Evolutionary conservation across 64 coral and sea anemone genomes (phyloP), one percentile per base, ranked within the genome.

Genomic region (Montipora efflorescens): DNA sequence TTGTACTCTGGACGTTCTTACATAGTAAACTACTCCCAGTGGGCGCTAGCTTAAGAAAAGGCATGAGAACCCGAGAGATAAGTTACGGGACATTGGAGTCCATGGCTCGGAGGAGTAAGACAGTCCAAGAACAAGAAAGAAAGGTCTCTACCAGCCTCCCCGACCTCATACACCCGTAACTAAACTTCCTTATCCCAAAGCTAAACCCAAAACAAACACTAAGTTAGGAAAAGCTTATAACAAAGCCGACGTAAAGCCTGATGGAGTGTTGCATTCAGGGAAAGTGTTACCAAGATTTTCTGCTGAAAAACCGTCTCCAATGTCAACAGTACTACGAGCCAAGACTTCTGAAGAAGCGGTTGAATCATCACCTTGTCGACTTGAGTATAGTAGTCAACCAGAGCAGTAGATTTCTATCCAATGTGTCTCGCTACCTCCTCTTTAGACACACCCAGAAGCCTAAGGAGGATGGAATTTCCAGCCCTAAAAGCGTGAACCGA

Each of bases 311-410:
- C 36, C 75, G 14, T 61, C 11, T 11, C 48, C 50, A 28, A 9
- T n/a, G 53, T 84, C 81, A 64, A 44, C n/a, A 4, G 81, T 62
- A 68, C 81, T 84, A 20, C 55, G 44, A 64, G 81, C 81, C 62
- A 84, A 68, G 53, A 51, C 44, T 44, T 84, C 55, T 8, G 21
- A 59, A 45, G 28, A 5, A n/a, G 75, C 19, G 47, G 52, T 11
- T 11, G 12, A 18, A 11, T 9, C 28, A 82, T 53, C 81, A 94
- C 86, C 14, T 94, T 94, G 2, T 94, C 59, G 4, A 74, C 62
- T 82, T 81, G 92, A 8, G 92, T 94, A 48, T 94, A 94, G 49
- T 81, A 87, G 53, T 89, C 87, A 67, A 89, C 92, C 77, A 92
- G 66, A 3, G 59, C 58, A 57, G 11, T 57, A 57, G 11, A 36